Base-by-base conservation (phyloP, 1,140 invertebrate species). In the Leptopilina boulardi region DNA sequence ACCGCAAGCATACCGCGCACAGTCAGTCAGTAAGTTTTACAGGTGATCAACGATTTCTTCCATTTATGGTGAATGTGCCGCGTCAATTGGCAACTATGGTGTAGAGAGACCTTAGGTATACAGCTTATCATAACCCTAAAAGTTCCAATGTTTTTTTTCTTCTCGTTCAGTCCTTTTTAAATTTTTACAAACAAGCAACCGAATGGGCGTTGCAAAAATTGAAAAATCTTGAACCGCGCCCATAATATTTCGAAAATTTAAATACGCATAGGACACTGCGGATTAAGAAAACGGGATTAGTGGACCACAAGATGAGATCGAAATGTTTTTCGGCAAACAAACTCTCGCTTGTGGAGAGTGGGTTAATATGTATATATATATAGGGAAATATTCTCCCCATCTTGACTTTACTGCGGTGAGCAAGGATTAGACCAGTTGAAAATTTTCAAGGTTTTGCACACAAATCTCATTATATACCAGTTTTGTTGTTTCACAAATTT, bases 211-310 rank as follows among this genome's bases (percentile, higher is more conserved):
- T 3, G 59, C 23, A 30, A 66, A n/a, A 66, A 66, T 30, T 30
- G 59, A 66, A 66, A 66, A 66, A 38, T 66, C 21, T 66, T 66
- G 11, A 13, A 66, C 26, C 59, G 59, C 59, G 59, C 59, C 59
- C 59, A 51, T 30, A 30, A 30, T 30, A 51, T 51, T 51, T 5
- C 47, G 51, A 34, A 66, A 15, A 30, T 30, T 30, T 8, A 51
- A 51, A 51, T 51, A 18, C 18, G n/a, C 15, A 47, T 15, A n/a
- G 59, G 23, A 66, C 15, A n/a, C n/a, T n/a, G n/a, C 30, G 26
- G 59, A 30, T 15, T 30, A 66, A 30, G 59, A 66, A 30, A 66
- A 66, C 59, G 59, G 59, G 59, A 66, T 66, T 66, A 66, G 59
- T 66, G 59, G 59, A 66, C 59, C 59, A 66, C 59, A 66, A 13